These are phyloP conservation scores for Blastobasis adustella DNA, from an alignment of 2,888 invertebrate genomes.

Conservation along the genomic window DNA sequence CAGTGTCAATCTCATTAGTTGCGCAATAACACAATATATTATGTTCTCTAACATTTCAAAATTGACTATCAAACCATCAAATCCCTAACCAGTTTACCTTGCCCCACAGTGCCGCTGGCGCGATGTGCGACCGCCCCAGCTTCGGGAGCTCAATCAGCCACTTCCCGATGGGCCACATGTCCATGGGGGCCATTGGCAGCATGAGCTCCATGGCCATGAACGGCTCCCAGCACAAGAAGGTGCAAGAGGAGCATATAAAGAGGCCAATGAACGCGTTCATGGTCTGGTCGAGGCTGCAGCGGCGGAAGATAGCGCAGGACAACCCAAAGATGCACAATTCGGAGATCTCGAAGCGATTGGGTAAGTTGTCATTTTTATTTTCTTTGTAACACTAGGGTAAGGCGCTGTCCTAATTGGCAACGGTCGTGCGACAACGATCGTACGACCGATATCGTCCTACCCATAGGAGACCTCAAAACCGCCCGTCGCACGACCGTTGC, in stretches of 20 bases:
- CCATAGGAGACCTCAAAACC: no score
- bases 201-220: constrained; percentile 75
- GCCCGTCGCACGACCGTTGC: no score
- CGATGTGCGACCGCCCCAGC: constrained; percentile 81
- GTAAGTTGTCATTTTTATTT: constrained; percentile 73
- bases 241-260: constrained; percentile 92
- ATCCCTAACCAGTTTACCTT: not conserved
- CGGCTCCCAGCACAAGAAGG: constrained; percentile 70
- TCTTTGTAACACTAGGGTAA: no score
- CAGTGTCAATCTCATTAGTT: no score
- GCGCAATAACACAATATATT: no score
- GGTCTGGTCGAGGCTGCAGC: constrained; percentile 96
- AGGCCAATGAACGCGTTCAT: constrained; percentile 99
- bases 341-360: constrained; percentile 94
- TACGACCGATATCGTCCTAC: no score
- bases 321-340: constrained; percentile 99
- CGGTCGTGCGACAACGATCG: no score
- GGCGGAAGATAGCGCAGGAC: constrained; percentile 96
- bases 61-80: not conserved
- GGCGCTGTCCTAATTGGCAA: no score
- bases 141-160: constrained; percentile 78
- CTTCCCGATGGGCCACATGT: constrained; percentile 70
- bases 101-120: constrained; percentile 79
- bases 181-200: constrained; percentile 73
- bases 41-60: not conserved